These are phyloP conservation scores for Leptinotarsa rubiginosa DNA, from an alignment of 2,888 invertebrate genomes.

Conservation along the genomic window DNA sequence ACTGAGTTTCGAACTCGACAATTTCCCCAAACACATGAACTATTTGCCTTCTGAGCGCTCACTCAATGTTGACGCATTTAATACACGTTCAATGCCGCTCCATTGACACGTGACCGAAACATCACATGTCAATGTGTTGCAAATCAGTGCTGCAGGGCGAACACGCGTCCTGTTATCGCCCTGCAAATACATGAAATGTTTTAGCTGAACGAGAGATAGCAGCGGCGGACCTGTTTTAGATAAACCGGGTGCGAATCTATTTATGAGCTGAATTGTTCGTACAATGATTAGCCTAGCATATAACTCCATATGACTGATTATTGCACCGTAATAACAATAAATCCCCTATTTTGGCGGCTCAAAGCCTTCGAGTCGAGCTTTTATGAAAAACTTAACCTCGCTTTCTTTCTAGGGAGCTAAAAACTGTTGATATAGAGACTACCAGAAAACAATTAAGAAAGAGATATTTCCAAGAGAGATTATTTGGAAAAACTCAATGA, in stretches of 20 bases:
- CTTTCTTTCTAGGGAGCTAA: no score
- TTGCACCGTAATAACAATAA: no score
- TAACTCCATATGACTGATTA: no score
- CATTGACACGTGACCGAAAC: conserved; percentile 57
- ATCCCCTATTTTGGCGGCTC: no score
- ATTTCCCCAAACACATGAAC: background rate
- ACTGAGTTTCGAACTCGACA: background rate
- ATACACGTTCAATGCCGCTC: conserved; percentile 46
- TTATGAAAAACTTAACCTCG: no score
- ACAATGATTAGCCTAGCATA: no score
- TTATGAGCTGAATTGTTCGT: no score
- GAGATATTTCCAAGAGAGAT: no score
- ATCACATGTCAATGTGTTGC: conserved; percentile 61
- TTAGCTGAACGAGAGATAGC: conserved; percentile 45
- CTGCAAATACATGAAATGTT: conserved; percentile 51
- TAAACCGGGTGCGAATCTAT: background rate
- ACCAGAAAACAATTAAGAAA: no score
- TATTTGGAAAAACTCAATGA: no score
- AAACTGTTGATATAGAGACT: no score
- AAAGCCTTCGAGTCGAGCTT: no score
- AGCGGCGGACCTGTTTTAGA: conserved; percentile 22
- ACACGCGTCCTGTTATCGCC: conserved; percentile 57
- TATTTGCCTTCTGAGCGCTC: background rate
- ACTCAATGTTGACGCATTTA: conserved; percentile 44
- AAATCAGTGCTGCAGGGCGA: conserved; percentile 56